Percentiles rank a stretch among this genome's conserved stretches.
These are phyloP conservation scores for Caenorhabditis macrosperma DNA, from an alignment of 2,888 invertebrate species.

Conservation along the genomic window DNA sequence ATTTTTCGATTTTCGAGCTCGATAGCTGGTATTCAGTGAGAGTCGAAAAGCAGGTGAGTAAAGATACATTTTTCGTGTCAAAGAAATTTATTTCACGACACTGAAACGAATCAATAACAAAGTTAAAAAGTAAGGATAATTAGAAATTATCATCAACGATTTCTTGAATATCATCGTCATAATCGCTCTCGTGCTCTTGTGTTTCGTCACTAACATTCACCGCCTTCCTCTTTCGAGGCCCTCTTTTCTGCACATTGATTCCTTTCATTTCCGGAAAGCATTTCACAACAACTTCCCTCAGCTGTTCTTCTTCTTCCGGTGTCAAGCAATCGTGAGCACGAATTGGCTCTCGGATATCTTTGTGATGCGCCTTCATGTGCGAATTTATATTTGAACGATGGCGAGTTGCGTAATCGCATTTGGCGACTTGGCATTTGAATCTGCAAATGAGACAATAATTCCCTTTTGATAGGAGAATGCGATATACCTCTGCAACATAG, in stretches of 20 bases:
- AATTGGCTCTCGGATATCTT: not conserved
- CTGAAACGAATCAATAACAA: not conserved
- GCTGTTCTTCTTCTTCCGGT: constrained; percentile 12
- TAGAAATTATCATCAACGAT: not conserved
- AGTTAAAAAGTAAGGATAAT: not conserved
- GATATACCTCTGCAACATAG: constrained; percentile 19
- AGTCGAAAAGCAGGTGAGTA: constrained; percentile 18
- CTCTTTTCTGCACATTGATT: not conserved
- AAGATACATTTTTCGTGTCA: not conserved
- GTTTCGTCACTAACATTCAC: no score
- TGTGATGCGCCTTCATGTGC: constrained; percentile 18
- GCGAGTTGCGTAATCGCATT: constrained; percentile 21
- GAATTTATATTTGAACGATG: constrained; percentile 42
- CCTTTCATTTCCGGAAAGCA: constrained; percentile 47
- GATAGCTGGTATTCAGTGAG: constrained; percentile 48
- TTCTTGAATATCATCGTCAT: constrained; percentile 1
- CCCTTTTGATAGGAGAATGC: not conserved
- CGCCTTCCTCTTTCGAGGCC: not conserved
- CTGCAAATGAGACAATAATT: constrained; percentile 11
- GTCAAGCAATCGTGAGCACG: constrained; percentile 7
- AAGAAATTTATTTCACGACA: no score
- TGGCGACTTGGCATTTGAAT: constrained; percentile 18
- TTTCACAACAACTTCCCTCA: constrained; percentile 7
- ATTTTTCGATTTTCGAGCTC: constrained; percentile 16
- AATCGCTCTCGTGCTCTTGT: not conserved